Conservation (phyloP, 2,797 vertebrate genomes). For the Arrhamphus sclerolepis region DNA sequence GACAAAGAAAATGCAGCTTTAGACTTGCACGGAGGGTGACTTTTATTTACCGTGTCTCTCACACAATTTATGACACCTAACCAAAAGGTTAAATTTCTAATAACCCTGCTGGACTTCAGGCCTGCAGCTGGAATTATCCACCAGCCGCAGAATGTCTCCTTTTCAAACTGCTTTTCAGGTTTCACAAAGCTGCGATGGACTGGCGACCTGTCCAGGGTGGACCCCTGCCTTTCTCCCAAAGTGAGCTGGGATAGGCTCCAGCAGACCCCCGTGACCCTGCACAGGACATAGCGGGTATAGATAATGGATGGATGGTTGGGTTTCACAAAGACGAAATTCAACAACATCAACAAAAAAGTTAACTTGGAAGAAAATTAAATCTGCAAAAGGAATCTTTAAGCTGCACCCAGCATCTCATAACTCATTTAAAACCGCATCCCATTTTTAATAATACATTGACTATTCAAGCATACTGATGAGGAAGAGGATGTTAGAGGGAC, state of each 20-base stretch:
- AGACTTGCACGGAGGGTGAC: slow-evolving; percentile 48
- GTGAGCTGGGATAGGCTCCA: too few species aligned
- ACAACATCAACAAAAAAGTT: slow-evolving; percentile 51
- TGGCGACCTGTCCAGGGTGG: too few species aligned
- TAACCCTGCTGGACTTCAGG: slow-evolving; percentile 47
- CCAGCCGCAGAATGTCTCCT: slow-evolving; percentile 53
- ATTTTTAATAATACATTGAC: slow-evolving; percentile 25
- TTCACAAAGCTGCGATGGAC: too few species aligned
- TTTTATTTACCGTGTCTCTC: slow-evolving; percentile 62
- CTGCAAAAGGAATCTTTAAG: too few species aligned
- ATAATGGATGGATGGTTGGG: too few species aligned
- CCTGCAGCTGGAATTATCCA: slow-evolving; percentile 54
- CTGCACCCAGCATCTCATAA: not conserved
- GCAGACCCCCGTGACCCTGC: too few species aligned
- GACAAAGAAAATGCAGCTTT: slow-evolving; percentile 48
- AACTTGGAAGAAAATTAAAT: slow-evolving; percentile 38
- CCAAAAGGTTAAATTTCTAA: slow-evolving; percentile 68
- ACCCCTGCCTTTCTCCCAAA: too few species aligned
- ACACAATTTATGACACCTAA: slow-evolving; percentile 59
- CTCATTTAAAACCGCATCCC: slow-evolving; percentile 19
- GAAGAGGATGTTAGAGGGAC: slow-evolving; percentile 1
- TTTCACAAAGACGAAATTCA: too few species aligned
- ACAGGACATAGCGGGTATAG: too few species aligned
- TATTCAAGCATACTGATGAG: slow-evolving; percentile 30
- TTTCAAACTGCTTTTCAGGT: slow-evolving; percentile 62